phyloP scores from a whole-genome alignment of 2,113 vertebrate genomes.

The Saimiri boliviensis region DNA sequence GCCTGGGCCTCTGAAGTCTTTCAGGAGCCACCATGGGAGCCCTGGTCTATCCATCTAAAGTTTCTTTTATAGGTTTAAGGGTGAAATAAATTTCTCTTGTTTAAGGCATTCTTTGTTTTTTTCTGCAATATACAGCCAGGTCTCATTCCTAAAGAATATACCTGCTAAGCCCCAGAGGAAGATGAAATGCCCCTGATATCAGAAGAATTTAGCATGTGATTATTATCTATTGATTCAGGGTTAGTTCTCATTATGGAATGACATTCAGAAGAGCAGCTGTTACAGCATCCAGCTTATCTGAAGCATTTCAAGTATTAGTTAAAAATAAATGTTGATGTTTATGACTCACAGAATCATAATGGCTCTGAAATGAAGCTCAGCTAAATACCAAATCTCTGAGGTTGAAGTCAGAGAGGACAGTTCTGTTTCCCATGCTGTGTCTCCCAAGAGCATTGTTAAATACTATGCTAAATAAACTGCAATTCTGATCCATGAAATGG shows the following conservation, averaged over 20 bases:
- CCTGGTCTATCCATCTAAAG: neutral
- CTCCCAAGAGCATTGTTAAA: neutral
- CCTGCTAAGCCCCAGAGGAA: neutral
- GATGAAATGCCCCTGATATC: neutral
- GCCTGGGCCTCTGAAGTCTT: neutral
- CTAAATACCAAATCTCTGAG: slow-evolving; percentile 44
- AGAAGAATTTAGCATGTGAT: slow-evolving; percentile 5
- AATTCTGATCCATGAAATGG: neutral
- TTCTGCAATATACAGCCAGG: neutral
- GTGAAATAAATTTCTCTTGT: neutral
- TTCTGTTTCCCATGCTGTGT: slow-evolving; percentile 1
- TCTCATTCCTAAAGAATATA: neutral
- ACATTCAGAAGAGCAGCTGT: slow-evolving; percentile 40
- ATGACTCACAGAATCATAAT: slow-evolving; percentile 61
- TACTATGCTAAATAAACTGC: slow-evolving; percentile 16
- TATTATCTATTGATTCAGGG: neutral
- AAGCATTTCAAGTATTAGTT: slow-evolving; percentile 61
- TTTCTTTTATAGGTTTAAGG: neutral
- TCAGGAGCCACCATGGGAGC: too few relatives aligned
- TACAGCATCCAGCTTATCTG: slow-evolving; percentile 40
- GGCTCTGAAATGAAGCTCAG: slow-evolving; percentile 39
- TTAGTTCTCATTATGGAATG: slow-evolving; percentile 2
- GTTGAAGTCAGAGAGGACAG: slow-evolving; percentile 6
- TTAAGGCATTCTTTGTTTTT: neutral
- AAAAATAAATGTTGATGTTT: slow-evolving; percentile 70